Conservation (phyloP, 1,140 invertebrate genomes). For the Eupristina koningsbergeri region DNA sequence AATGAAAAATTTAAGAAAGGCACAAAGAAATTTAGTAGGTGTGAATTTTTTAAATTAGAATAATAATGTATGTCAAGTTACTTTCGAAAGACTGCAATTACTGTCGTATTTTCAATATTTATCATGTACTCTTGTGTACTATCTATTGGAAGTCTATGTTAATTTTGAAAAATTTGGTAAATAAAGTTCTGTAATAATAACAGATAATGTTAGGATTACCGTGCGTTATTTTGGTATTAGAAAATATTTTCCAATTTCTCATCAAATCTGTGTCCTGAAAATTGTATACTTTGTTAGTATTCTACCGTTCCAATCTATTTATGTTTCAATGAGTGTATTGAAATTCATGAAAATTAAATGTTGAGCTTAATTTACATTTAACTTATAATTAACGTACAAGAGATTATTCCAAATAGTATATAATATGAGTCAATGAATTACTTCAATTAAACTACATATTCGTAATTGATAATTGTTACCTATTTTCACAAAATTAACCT, state of each 20-base stretch:
- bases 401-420: not conserved
- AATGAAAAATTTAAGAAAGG: not conserved
- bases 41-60: not conserved
- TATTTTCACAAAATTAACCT: not conserved
- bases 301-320: not conserved
- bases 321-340: not conserved
- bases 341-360: slow-evolving; percentile 5
- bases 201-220: not conserved
- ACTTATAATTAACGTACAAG: too few species aligned
- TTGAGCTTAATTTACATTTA: too few species aligned
- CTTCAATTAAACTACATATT: not conserved
- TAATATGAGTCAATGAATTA: not conserved
- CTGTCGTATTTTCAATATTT: not conserved
- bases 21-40: not conserved
- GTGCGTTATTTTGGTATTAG: not conserved
- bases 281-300: not conserved
- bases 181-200: not conserved
- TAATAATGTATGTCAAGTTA: not conserved
- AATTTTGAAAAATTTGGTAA: not conserved
- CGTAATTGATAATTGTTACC: not conserved
- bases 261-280: not conserved
- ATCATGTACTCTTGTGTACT: not conserved
- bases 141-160: too few species aligned
- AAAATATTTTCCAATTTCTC: not conserved
- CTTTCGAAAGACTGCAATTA: not conserved